Conservation (phyloP, 2,113 vertebrate species). For the Dasyprocta punctata region DNA sequence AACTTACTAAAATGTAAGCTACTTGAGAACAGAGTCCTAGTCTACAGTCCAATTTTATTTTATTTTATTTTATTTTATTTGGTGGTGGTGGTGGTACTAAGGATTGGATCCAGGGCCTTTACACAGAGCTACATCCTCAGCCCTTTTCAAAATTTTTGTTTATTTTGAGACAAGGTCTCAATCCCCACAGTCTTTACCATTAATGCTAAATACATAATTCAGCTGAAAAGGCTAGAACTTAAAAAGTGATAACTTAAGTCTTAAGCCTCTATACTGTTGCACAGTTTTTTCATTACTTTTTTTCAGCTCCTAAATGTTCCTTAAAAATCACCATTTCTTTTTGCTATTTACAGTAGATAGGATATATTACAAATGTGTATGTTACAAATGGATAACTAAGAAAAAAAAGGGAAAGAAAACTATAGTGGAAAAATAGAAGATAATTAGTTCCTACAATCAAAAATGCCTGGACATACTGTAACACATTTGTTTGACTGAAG, state of each 20-base stretch:
- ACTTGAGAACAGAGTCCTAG: neutral
- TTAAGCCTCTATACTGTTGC: neutral
- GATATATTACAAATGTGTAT: neutral
- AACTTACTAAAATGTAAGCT: slow-evolving; percentile 47
- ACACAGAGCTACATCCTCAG: neutral
- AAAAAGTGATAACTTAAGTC: neutral
- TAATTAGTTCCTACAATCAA: slow-evolving; percentile 36
- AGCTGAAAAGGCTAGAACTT: slow-evolving; percentile 15
- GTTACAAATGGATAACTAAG: neutral
- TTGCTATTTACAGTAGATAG: slow-evolving; percentile 28
- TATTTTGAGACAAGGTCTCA: neutral
- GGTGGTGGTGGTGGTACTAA: neutral
- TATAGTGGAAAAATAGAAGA: slow-evolving; percentile 4
- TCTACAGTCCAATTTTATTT: too few species aligned
- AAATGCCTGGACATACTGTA: slow-evolving; percentile 8
- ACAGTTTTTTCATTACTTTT: slow-evolving; percentile 13
- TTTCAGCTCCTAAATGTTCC: slow-evolving; percentile 14
- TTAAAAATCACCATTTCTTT: slow-evolving; percentile 17
- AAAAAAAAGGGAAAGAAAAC: slow-evolving; percentile 1
- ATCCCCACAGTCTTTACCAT: neutral
- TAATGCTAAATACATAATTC: slow-evolving; percentile 33
- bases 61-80: neutral
- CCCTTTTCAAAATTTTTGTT: neutral
- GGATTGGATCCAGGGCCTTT: neutral
- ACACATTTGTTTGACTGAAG: neutral